Conservation (phyloP, 1,140 invertebrate species). For the Sycobia sp. region DNA sequence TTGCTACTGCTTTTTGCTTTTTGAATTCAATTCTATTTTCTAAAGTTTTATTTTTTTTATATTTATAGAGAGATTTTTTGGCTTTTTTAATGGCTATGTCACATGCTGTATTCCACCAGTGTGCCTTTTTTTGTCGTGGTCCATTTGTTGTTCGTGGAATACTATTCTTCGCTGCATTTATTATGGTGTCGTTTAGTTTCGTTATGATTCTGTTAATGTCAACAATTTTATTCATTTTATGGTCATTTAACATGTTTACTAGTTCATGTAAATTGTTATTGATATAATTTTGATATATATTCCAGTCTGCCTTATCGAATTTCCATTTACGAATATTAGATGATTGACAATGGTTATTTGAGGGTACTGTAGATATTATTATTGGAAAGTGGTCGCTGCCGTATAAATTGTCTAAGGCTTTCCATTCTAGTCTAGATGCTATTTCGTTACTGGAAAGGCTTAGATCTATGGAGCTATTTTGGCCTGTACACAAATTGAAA, state of each 20-base stretch:
- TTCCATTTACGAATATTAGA: not conserved
- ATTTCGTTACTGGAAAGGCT: conserved; percentile 40
- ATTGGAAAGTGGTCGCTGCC: conserved; percentile 46
- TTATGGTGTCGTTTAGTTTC: not conserved
- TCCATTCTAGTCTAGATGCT: conserved; percentile 40
- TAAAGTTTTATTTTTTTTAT: not conserved
- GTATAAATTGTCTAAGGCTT: conserved; percentile 38
- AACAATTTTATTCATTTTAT: not conserved
- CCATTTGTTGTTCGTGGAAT: not conserved
- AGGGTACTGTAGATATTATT: conserved; percentile 19
- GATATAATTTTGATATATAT: not conserved
- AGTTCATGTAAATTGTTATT: not conserved
- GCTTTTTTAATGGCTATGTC: not conserved
- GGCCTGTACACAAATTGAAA: conserved; percentile 37
- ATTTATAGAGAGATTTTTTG: not conserved
- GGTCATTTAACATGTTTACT: not conserved
- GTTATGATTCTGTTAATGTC: not conserved
- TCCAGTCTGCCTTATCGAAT: not conserved
- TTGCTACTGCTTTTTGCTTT: conserved; percentile 7
- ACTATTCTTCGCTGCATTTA: not conserved
- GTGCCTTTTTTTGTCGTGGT: not conserved
- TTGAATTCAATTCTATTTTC: conserved; percentile 10
- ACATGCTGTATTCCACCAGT: conserved; percentile 7
- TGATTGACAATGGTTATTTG: not conserved
- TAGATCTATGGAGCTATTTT: conserved; percentile 41